These are phyloP conservation scores for Amazonetta brasiliensis DNA, from an alignment of 2,797 vertebrate species.

Conservation along the genomic window DNA sequence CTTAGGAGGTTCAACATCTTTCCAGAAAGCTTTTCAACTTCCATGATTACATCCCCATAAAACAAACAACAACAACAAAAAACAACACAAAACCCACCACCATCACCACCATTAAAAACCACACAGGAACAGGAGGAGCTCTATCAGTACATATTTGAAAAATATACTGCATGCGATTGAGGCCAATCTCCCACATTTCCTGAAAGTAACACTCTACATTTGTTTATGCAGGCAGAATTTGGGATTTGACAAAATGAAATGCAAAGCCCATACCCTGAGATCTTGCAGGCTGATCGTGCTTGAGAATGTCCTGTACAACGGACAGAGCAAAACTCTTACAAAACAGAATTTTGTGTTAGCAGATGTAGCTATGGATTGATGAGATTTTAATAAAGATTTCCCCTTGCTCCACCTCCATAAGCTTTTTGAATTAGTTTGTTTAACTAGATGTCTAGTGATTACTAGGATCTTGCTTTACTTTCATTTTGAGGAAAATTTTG, in stretches of 20 bases:
- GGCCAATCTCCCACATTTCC: not conserved
- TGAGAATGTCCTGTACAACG: not conserved
- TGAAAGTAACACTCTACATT: not conserved
- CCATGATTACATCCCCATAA: not conserved
- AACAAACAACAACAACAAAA: not conserved
- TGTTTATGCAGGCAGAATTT: not conserved
- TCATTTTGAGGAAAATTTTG: not conserved
- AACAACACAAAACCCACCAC: not conserved
- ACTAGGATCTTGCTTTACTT: not conserved
- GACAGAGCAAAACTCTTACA: not conserved
- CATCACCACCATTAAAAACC: not conserved
- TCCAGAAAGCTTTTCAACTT: not conserved
- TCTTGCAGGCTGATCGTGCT: not conserved
- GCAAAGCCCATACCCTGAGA: not conserved
- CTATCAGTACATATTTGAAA: not conserved
- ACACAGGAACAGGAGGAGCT: not conserved
- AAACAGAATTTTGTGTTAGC: not conserved
- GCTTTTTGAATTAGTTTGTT: not conserved
- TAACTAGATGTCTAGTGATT: not conserved
- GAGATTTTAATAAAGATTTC: not conserved
- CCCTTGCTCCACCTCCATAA: accelerated
- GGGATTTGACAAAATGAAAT: not conserved
- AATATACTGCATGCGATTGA: not conserved
- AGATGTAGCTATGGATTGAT: not conserved
- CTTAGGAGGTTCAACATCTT: not conserved